Base-by-base conservation (phyloP, 2,888 invertebrate species). In the Charanyca ferruginea region DNA sequence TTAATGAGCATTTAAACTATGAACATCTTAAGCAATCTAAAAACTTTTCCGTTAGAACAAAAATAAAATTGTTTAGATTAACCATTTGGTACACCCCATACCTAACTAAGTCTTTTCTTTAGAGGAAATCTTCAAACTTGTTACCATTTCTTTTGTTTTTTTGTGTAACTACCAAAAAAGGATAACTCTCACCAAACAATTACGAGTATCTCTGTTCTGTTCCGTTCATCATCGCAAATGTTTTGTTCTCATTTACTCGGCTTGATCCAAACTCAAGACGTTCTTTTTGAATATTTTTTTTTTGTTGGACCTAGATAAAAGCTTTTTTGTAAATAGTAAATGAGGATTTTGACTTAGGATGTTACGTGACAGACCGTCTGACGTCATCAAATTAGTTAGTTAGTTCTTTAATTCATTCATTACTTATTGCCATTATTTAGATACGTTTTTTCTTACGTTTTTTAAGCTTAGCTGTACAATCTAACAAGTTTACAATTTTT, bases 311-410 rank as follows among this genome's bases (percentile, higher is more conserved):
- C 64, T 66, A 71, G 66, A 73, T 80, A 81, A 81, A 80, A 75
- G 80, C 58, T 79, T 85, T 85, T 83, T 85, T 85, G 63, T 74
- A 28, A 57, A 66, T 58, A 59, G 55, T 64, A 79, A 77, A 42
- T 66, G 70, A 78, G 45, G 51, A 63, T 61, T 61, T 60, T 52
- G 20, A 41, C 42, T 64, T 25, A 47, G 45, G n/a, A 58, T 49
- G 54, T 81, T 80, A 83, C 83, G 70, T 74, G 74, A 67, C 66
- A 67, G 63, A 57, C 65, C 66, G 63, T 61, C 54, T 60, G 20
- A 38, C 53, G 57, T 73, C 44, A 83, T 73, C 55, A 64, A 80
- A 68, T 74, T 74, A 79, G n/a, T n/a, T 54, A 54, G 45, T n/a
- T n/a, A n/a, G 11, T 76, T 59, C 58, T 79, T 61, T 71, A 76